These are phyloP conservation scores for Folsomia manolachei DNA, from an alignment of 2,888 invertebrate species.

Conservation along the genomic window DNA sequence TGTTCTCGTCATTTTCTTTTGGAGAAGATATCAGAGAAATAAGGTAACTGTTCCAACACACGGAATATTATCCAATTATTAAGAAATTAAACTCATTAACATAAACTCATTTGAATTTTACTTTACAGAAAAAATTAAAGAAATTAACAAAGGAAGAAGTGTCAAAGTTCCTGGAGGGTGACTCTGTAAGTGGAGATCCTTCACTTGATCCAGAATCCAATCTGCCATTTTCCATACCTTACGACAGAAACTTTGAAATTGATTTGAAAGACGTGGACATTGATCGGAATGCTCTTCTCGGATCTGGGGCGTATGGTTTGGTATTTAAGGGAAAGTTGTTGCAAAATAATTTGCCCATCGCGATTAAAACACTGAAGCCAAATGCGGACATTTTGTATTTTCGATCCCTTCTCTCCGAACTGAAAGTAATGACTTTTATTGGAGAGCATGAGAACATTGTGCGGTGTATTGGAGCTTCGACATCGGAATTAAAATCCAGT, in stretches of 20 bases:
- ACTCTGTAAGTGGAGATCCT: background rate
- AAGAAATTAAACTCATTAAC: no score
- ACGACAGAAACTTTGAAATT: constrained; percentile 11
- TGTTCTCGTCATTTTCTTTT: constrained; percentile 10
- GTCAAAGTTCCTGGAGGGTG: constrained; percentile 11
- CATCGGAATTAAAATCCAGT: constrained; percentile 6
- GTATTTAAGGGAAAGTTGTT: constrained; percentile 13
- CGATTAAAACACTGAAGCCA: constrained; percentile 14
- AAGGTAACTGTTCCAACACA: no score
- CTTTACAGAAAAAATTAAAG: constrained; percentile 16
- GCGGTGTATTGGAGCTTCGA: constrained; percentile 11
- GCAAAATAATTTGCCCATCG: background rate
- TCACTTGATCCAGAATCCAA: constrained; percentile 11
- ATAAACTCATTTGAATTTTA: no score
- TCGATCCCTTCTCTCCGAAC: constrained; percentile 15
- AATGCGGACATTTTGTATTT: constrained; percentile 11
- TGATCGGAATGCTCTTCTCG: constrained; percentile 2
- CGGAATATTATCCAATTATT: no score
- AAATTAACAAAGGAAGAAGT: constrained; percentile 16
- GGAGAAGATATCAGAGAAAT: constrained; percentile 10
- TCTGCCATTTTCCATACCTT: constrained; percentile 11
- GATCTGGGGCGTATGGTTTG: constrained; percentile 12
- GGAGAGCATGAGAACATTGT: constrained; percentile 19
- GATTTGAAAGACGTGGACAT: background rate
- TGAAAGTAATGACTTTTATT: constrained; percentile 13